A percentile compares a stretch with the other conserved stretches of the same genome.
These are phyloP conservation scores for Meles meles DNA, from an alignment of 2,113 vertebrate species.

Conservation along the genomic window DNA sequence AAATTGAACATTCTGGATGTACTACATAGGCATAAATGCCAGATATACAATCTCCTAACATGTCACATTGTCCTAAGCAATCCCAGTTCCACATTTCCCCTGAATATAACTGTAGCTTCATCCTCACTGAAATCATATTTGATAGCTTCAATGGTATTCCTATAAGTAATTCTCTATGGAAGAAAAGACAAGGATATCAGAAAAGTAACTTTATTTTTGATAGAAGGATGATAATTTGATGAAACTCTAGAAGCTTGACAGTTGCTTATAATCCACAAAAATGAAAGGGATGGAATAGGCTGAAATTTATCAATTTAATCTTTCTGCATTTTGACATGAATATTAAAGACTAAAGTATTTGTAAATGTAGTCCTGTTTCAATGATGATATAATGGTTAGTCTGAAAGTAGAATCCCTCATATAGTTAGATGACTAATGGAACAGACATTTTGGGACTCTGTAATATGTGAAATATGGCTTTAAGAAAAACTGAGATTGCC, in stretches of 20 bases:
- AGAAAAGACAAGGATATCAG: slow-evolving; percentile 25
- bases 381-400: slow-evolving; percentile 2
- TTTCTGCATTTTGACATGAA: slow-evolving; percentile 23
- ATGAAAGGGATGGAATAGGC: slow-evolving; percentile 28
- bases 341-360: slow-evolving; percentile 42
- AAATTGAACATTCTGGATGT: not conserved
- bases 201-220: slow-evolving; percentile 57
- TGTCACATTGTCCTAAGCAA: not conserved
- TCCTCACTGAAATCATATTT: slow-evolving; percentile 12
- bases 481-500: not conserved
- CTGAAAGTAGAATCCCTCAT: slow-evolving; percentile 30
- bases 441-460: not conserved
- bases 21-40: not conserved
- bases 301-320: slow-evolving; percentile 40
- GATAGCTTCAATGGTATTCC: not conserved
- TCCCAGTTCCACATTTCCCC: not conserved
- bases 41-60: not conserved
- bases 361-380: slow-evolving; percentile 30
- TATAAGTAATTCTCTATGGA: not conserved
- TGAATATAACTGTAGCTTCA: not conserved
- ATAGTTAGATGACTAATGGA: slow-evolving; percentile 26
- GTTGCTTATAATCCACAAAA: slow-evolving; percentile 40
- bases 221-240: slow-evolving; percentile 46
- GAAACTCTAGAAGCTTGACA: slow-evolving; percentile 27
- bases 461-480: slow-evolving; percentile 32